phyloP scores from a whole-genome alignment of 1,140 invertebrate genomes.

The Drosophila chauvacae region DNA sequence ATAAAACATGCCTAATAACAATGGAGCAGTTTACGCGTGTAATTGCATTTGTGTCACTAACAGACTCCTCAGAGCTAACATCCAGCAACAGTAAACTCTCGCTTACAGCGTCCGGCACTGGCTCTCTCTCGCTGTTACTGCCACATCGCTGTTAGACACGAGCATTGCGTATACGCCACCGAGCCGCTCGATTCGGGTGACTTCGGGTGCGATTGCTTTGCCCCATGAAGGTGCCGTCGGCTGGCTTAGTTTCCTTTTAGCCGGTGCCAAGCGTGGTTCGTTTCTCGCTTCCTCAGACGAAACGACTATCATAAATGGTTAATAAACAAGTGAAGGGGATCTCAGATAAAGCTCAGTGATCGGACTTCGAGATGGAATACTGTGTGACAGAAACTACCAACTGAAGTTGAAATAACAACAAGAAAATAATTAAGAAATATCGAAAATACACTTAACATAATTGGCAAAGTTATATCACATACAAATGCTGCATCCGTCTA shows the following conservation, averaged over 20 bases:
- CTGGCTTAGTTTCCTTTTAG: conserved; percentile 71
- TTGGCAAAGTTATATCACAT: not conserved
- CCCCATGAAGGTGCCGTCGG: conserved; percentile 25
- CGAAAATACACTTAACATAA: not conserved
- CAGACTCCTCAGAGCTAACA: conserved; percentile 18
- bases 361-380: not conserved
- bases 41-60: conserved; percentile 58
- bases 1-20: conserved; percentile 52
- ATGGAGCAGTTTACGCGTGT: conserved; percentile 41
- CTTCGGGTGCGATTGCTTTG: conserved; percentile 24
- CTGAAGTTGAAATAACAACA: not conserved
- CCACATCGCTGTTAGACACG: conserved; percentile 14
- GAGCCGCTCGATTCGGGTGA: conserved; percentile 30
- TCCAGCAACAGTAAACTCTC: conserved; percentile 18
- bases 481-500: too few relatives aligned
- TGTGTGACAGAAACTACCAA: not conserved
- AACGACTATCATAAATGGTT: conserved; percentile 18
- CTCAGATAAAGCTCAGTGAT: conserved; percentile 6
- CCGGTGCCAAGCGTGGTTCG: conserved; percentile 66
- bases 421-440: not conserved
- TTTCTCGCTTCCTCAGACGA: conserved; percentile 30
- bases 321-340: conserved; percentile 10
- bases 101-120: conserved; percentile 1
- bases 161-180: conserved; percentile 55
- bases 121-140: conserved; percentile 14